phyloP scores from a whole-genome alignment of 2,113 vertebrate genomes.

The Xerus inauris region DNA sequence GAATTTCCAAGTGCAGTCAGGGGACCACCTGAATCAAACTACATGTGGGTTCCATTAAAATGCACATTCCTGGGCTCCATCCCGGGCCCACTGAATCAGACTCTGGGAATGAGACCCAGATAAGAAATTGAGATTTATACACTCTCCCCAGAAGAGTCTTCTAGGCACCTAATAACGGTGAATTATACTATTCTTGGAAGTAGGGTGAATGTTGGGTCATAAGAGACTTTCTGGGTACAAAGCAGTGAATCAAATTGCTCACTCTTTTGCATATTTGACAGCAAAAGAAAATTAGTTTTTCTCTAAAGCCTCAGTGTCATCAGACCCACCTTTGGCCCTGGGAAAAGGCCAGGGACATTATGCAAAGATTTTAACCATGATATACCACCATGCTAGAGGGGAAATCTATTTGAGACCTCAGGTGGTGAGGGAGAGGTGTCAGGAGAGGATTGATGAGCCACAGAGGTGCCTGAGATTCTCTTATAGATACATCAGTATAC shows the following conservation, averaged over 20 bases:
- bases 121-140: not conserved
- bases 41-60: not conserved
- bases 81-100: not conserved
- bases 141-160: not conserved
- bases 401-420: conserved; percentile 50
- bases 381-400: not conserved
- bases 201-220: not conserved
- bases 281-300: conserved; percentile 67
- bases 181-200: not conserved
- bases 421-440: not conserved
- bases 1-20: not conserved
- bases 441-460: not conserved
- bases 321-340: conserved; percentile 53
- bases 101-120: not conserved
- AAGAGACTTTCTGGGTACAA: not conserved
- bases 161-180: not conserved
- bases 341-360: conserved; percentile 62
- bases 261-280: conserved; percentile 59
- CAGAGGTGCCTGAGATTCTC: not conserved
- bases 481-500: not conserved
- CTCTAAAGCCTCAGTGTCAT: conserved; percentile 44
- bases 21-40: not conserved
- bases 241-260: conserved; percentile 37
- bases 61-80: not conserved
- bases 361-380: conserved; percentile 48